Conservation (phyloP, 2,113 vertebrate genomes). For the Ceuthmochares aereus region DNA sequence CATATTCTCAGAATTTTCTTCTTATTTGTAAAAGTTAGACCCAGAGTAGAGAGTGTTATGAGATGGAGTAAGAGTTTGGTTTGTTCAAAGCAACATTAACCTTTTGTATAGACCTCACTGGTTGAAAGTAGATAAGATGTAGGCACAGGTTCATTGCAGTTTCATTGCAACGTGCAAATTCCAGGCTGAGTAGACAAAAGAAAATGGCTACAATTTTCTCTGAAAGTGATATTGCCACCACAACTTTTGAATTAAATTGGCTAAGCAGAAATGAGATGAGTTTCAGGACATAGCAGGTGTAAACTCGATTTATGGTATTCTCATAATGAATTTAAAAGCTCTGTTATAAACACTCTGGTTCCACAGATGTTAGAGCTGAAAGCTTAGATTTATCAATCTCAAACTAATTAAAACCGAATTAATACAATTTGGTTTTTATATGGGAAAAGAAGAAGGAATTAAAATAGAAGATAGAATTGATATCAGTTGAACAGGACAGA, state of each 20-base stretch:
- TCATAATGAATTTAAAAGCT: conserved; percentile 1
- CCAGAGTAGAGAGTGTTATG: neutral
- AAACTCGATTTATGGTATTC: neutral
- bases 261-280: neutral
- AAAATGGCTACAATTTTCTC: neutral
- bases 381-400: neutral
- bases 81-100: neutral
- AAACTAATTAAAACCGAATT: conserved; percentile 6
- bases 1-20: neutral
- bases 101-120: neutral
- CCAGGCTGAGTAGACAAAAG: neutral
- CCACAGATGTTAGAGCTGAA: neutral
- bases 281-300: neutral
- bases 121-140: neutral
- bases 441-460: neutral
- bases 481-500: neutral
- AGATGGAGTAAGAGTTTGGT: neutral
- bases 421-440: neutral
- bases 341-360: neutral
- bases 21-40: rapidly evolving
- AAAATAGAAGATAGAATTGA: neutral
- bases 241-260: neutral
- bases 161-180: neutral
- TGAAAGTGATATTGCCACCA: neutral
- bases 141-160: neutral